A percentile compares a stretch with the other conserved stretches of the same genome.
Conservation (phyloP, 1,140 invertebrate genomes). For the Macrobrachium rosenbergii region DNA sequence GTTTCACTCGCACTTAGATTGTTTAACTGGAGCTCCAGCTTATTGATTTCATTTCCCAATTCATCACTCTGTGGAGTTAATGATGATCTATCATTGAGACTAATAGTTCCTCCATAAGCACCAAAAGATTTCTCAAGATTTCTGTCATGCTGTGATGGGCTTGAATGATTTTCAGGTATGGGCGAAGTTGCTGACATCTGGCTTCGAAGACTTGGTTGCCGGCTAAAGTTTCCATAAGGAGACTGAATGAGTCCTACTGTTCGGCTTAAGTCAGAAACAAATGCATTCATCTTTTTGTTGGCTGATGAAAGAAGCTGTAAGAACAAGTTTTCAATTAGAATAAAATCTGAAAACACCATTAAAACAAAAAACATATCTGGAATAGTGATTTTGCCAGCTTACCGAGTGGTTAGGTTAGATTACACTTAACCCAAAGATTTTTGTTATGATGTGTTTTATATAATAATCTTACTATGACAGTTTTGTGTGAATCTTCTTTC, state of each 20-base stretch:
- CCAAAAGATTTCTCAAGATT: slow-evolving; percentile 29
- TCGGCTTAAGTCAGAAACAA: slow-evolving; percentile 62
- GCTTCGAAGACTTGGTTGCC: slow-evolving; percentile 63
- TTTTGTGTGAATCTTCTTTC: too few species aligned
- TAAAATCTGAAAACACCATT: not conserved
- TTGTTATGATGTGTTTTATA: too few species aligned
- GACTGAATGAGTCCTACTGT: slow-evolving; percentile 59
- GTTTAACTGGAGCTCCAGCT: slow-evolving; percentile 26
- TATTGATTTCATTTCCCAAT: slow-evolving; percentile 10
- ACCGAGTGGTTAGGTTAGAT: too few species aligned
- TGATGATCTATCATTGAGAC: slow-evolving; percentile 15
- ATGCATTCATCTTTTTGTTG: slow-evolving; percentile 62
- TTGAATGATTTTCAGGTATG: slow-evolving; percentile 41
- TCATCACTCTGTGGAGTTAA: slow-evolving; percentile 13
- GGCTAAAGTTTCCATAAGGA: slow-evolving; percentile 55
- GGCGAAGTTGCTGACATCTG: slow-evolving; percentile 61
- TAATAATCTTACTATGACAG: too few species aligned
- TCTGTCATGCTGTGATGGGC: slow-evolving; percentile 28
- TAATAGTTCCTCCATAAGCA: slow-evolving; percentile 23
- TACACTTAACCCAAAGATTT: too few species aligned
- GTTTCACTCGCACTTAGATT: slow-evolving; percentile 9
- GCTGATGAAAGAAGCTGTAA: slow-evolving; percentile 63
- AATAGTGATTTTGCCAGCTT: too few species aligned
- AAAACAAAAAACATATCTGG: not conserved
- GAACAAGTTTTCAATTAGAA: not conserved